Evolutionary conservation across 2,797 vertebrate genomes (phyloP), one percentile per base, ranked within the genome.

Genomic region (Oryzias dopingdopingensis): DNA sequence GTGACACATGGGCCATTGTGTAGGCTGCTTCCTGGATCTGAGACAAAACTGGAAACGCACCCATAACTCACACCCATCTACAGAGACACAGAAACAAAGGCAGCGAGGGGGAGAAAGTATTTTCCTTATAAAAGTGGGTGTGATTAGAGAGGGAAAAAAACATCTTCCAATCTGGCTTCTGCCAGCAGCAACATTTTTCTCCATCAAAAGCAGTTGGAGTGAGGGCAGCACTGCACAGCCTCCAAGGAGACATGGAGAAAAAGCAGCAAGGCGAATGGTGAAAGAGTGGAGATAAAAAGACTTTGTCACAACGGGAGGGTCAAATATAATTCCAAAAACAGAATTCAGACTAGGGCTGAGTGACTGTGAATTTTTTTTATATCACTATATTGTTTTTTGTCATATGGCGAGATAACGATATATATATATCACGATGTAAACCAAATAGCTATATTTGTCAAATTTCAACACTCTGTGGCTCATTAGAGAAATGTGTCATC

Each of bases 61-160:
- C 60, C 62, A 63, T 64, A 69, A 62, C 64, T 78, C 73, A 77
- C 71, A 62, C 65, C 75, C 70, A 59, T 66, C 53, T 52, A 44
- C 51, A 40, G 20, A 72, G 48, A 65, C 58, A 32, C 24, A 45
- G 42, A 43, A 52, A 79, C 64, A 67, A 65, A 72, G 64, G 40
- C 55, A 4, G 0, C 49, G 49, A 54, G 54, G 67, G 51, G 48
- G 48, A 58, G 40, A 64, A 42, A 67, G 64, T 57, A 67, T 70
- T 81, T 82, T 79, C 51, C 70, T 73, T 43, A 45, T 70, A 67
- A 65, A 70, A 64, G 56, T 65, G 65, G 65, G 79, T 63, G 81
- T 72, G 77, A 86, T 78, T 78, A 73, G 1, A 76, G 75, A 76
- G 63, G 67, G 78, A 65, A 62, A 72, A 29, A 32, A 62, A 61